Evolutionary conservation across 2,888 invertebrate genomes (phyloP).

Genomic region (Trypoxylon attenuatum): DNA sequence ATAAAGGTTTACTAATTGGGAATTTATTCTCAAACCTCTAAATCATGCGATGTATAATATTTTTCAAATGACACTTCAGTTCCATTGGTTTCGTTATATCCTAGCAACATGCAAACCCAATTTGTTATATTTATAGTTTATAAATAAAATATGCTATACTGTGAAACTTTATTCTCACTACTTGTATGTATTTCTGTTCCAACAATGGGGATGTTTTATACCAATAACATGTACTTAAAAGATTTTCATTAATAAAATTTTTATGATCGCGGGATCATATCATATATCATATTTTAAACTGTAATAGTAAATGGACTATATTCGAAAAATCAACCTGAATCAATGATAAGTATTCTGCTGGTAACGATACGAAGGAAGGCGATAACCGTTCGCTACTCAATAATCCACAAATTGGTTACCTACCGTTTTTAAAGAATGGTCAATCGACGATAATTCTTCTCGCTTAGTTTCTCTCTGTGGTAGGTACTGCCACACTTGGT

Average conservation of each 20-base stretch:
- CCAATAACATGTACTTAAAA: conserved; percentile 66
- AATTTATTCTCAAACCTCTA: conserved; percentile 2
- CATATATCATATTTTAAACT: too few species aligned
- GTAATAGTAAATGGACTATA: too few species aligned
- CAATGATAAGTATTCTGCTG: too few species aligned
- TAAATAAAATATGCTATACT: conserved; percentile 39
- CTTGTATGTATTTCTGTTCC: conserved; percentile 67
- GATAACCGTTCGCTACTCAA: too few species aligned
- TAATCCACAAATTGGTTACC: too few species aligned
- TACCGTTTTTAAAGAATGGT: too few species aligned
- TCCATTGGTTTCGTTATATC: conserved; percentile 50
- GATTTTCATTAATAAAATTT: conserved; percentile 67
- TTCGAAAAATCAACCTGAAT: too few species aligned
- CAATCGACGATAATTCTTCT: too few species aligned
- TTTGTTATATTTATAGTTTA: conserved; percentile 58
- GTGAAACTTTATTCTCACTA: conserved; percentile 56
- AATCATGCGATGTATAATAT: conserved; percentile 25
- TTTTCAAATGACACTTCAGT: conserved; percentile 34
- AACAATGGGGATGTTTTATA: conserved; percentile 70
- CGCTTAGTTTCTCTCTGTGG: too few species aligned
- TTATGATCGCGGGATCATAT: conserved; percentile 36
- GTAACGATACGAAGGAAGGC: too few species aligned
- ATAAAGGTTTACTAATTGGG: conserved; percentile 11
- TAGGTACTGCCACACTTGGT: too few species aligned
- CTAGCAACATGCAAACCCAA: conserved; percentile 38